Base-by-base conservation (phyloP, 1,140 invertebrate genomes). In the Argopecten irradians region DNA sequence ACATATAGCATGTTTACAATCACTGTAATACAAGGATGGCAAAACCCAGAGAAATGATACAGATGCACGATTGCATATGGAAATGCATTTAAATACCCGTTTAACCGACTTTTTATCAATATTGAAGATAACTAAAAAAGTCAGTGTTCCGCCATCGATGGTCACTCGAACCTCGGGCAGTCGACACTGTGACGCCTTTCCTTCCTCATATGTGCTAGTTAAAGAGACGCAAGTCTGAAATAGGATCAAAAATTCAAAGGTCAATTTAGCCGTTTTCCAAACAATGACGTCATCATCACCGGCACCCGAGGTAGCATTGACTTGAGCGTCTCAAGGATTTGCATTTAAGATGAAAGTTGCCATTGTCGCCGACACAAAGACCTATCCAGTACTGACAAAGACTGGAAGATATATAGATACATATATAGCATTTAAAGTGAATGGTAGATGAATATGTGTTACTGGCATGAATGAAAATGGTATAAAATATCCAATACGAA, bases 91-190 rank as follows among this genome's bases (percentile, higher is more conserved):
- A 71, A 71, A 71, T 71, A 71, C 55, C 55, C 55, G 55, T 71
- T n/a, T 71, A 28, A 71, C 55, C 55, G 55, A 71, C 55, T 71
- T 71, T 71, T 71, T 71, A 71, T 71, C 22, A n/a, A 71, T 71
- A 71, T 71, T 71, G 55, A 71, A 71, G 55, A 71, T 71, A 71
- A 71, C 55, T 71, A 71, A 71, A 71, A 71, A 71, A 71, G 55
- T n/a, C 55, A 71, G 55, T 71, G 55, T 71, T 71, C n/a, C 16
- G 55, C 55, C 55, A n/a, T 71, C 55, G 55, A 28, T 71, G 55
- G n/a, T 71, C 55, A 71, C 55, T 28, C n/a, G n/a, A 71, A n/a
- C 55, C 55, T 71, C 55, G 55, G 55, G 55, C 55, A 71, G n/a
- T 28, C n/a, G 55, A 71, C 55, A 71, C 55, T 71, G 55, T 71